These are phyloP conservation scores for Phrixothrix hirtus DNA, from an alignment of 2,888 invertebrate species.

Conservation along the genomic window DNA sequence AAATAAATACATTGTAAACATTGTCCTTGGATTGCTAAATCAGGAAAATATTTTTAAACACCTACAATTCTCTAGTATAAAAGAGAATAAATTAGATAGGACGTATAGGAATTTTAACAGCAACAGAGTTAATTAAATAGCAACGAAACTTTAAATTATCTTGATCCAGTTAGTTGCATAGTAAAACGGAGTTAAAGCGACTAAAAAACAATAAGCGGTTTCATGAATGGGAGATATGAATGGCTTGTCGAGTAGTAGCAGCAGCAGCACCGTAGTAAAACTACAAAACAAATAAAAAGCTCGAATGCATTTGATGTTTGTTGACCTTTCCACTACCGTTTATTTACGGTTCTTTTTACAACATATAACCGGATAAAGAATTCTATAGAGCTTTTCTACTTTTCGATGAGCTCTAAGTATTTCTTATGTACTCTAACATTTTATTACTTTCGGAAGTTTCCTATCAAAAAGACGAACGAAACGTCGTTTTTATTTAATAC, in stretches of 20 bases:
- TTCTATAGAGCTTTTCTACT: not conserved
- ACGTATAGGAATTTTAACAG: slow-evolving; percentile 12
- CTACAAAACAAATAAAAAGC: slow-evolving; percentile 57
- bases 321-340: slow-evolving; percentile 35
- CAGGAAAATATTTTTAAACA: slow-evolving; percentile 3
- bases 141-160: slow-evolving; percentile 34
- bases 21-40: no score
- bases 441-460: no score
- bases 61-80: no score
- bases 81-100: not conserved
- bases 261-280: slow-evolving; percentile 55
- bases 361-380: not conserved
- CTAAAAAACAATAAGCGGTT: slow-evolving; percentile 38
- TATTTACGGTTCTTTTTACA: slow-evolving; percentile 26
- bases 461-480: no score
- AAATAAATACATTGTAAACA: no score
- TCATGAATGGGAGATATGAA: slow-evolving; percentile 54
- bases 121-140: slow-evolving; percentile 30
- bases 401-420: not conserved
- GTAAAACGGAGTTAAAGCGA: slow-evolving; percentile 36
- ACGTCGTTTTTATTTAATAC: no score
- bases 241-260: slow-evolving; percentile 41
- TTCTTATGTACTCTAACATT: no score
- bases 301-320: slow-evolving; percentile 48
- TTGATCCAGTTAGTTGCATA: slow-evolving; percentile 38